phyloP scores from a whole-genome alignment of 2,888 invertebrate species.

The Apocheima hispidaria region DNA sequence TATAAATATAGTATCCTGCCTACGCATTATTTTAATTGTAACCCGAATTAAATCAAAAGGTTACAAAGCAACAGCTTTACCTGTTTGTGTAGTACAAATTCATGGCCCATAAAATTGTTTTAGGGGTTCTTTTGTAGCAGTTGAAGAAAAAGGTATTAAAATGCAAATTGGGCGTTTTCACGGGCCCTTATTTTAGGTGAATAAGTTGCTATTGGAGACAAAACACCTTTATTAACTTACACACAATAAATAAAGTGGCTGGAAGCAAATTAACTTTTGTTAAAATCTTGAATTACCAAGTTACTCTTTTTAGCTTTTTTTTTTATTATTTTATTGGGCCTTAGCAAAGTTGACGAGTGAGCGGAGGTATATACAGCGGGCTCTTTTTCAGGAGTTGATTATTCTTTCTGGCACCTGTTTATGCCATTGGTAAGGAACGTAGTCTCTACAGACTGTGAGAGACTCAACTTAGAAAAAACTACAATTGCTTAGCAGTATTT shows the following conservation, averaged over 20 bases:
- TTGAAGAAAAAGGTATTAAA: constrained; percentile 52
- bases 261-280: constrained; percentile 37
- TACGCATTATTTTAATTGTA: constrained; percentile 6
- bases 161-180: constrained; percentile 45
- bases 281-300: constrained; percentile 26
- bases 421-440: no score
- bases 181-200: constrained; percentile 41
- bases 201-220: constrained; percentile 39
- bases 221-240: constrained; percentile 41
- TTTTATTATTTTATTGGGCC: neutral
- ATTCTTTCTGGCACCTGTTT: no score
- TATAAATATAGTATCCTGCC: neutral
- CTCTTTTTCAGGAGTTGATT: no score
- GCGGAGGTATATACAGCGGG: no score
- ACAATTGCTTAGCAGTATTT: no score
- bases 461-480: no score
- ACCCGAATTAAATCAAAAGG: constrained; percentile 16
- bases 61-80: constrained; percentile 5
- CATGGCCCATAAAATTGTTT: constrained; percentile 25
- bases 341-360: no score
- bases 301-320: constrained; percentile 4
- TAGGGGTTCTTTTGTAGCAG: constrained; percentile 34
- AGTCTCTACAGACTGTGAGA: no score
- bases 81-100: constrained; percentile 23
- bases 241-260: constrained; percentile 29